Base-by-base conservation (phyloP, 2,797 vertebrate species). In the Pangasius mekongensis region DNA sequence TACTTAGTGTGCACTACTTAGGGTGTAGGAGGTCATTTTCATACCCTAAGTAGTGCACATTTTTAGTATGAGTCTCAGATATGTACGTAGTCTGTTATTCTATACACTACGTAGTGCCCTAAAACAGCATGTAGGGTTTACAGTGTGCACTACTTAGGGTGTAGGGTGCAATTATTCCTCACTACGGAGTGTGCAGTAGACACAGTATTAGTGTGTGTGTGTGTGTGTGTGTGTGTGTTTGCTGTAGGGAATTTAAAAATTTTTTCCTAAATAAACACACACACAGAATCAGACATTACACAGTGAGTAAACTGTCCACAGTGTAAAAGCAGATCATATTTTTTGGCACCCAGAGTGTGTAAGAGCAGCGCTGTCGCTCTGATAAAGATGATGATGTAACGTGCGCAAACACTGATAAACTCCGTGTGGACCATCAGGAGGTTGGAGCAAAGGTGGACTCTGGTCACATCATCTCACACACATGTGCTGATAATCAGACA, bases 381-480 rank as follows among this genome's bases (percentile, higher is more conserved):
- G 62, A 84, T 84, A 54, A 71, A 13, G 66, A 84, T 52, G 27
- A 84, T 67, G 27, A 24, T 84, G 62, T 30, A 52, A 69, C 24
- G n/a, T 78, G 22, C 11, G n/a, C 2, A 62, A 82, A 62, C 33
- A 11, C 20, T 27, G 80, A 82, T 60, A 39, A 81, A 24, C 13
- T n/a, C 24, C 4, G 64, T 22, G 16, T 83, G 18, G 62, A 33
- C 27, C 43, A 7, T 83, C 82, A 83, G 82, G 43, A 67, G 82
- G 67, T n/a, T 66, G 5, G 39, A 66, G 39, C 27, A 83, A 83
- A 83, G 82, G 62, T 83, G 62, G 52, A 52, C 14, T 49, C 14
- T 5, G 2, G 10, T 39, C 20, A 14, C 3, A 14, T 81, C 54
- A 5, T 22, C 30, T 11, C 52, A 1, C 16, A 16, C n/a, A 77